A percentile compares a stretch with the other conserved stretches of the same genome.
These are phyloP conservation scores for Temnopleurus reevesii DNA, from an alignment of 53 echinoderm and acorn worm species.

Conservation along the genomic window DNA sequence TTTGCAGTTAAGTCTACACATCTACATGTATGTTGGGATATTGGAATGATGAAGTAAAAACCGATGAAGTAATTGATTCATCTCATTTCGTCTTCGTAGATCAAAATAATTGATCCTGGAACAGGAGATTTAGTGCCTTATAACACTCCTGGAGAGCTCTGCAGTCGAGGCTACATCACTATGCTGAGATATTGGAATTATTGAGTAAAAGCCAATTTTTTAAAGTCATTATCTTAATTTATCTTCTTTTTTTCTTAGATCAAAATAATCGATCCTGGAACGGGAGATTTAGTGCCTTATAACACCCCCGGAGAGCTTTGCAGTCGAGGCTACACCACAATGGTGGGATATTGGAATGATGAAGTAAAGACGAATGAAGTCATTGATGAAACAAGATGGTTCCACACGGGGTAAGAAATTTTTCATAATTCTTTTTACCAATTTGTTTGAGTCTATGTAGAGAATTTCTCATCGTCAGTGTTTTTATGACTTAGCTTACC, in stretches of 20 bases:
- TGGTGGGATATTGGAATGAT: slow-evolving; percentile 90
- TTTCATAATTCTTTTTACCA: too few species aligned
- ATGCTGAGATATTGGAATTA: slow-evolving; percentile 90
- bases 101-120: slow-evolving; percentile 75
- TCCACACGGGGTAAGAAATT: slow-evolving; percentile 92
- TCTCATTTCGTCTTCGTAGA: slow-evolving; percentile 42
- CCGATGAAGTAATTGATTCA: too few species aligned
- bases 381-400: slow-evolving; percentile 76
- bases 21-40: slow-evolving; percentile 86
- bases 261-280: slow-evolving; percentile 73
- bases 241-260: slow-evolving; percentile 58
- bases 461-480: too few species aligned
- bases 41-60: slow-evolving; percentile 85
- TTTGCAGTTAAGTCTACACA: too few species aligned
- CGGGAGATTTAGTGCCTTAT: slow-evolving; percentile 62
- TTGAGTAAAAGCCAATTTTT: slow-evolving; percentile 68
- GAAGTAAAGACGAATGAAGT: slow-evolving; percentile 72
- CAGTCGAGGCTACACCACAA: slow-evolving; percentile 81
- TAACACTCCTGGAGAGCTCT: slow-evolving; percentile 78
- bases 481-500: too few species aligned
- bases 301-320: slow-evolving; percentile 83
- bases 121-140: slow-evolving; percentile 63
- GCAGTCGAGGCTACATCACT: slow-evolving; percentile 80
- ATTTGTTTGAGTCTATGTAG: too few species aligned
- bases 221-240: too few species aligned